Conservation (phyloP, 2,888 invertebrate species). For the Anoplius nigerrimus region DNA sequence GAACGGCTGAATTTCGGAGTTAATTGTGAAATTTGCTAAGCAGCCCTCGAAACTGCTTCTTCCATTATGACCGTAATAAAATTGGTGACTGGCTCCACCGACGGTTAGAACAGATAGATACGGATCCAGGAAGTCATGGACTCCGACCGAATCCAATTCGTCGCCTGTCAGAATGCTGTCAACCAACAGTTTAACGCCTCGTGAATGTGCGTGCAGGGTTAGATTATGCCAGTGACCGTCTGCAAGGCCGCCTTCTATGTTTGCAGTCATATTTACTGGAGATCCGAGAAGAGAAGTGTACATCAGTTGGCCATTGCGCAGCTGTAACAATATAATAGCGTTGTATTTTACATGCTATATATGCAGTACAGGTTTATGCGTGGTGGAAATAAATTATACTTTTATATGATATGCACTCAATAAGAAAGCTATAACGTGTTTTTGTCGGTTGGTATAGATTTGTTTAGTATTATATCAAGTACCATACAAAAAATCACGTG, state of each 20-base stretch:
- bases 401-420: too few relatives aligned
- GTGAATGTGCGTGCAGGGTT: slow-evolving; percentile 83
- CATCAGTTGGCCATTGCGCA: slow-evolving; percentile 84
- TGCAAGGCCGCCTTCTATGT: slow-evolving; percentile 78
- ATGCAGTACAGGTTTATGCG: too few relatives aligned
- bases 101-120: slow-evolving; percentile 88
- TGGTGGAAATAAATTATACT: neutral
- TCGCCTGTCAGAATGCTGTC: slow-evolving; percentile 86
- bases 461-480: too few relatives aligned
- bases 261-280: slow-evolving; percentile 88
- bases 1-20: slow-evolving; percentile 92
- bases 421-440: too few relatives aligned
- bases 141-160: slow-evolving; percentile 89
- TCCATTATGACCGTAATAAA: slow-evolving; percentile 77
- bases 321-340: slow-evolving; percentile 62
- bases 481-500: too few relatives aligned
- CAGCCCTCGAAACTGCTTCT: slow-evolving; percentile 90
- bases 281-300: slow-evolving; percentile 88
- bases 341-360: neutral
- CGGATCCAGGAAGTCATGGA: slow-evolving; percentile 94
- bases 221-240: slow-evolving; percentile 95
- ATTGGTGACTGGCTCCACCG: slow-evolving; percentile 84
- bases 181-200: slow-evolving; percentile 84
- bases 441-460: too few relatives aligned
- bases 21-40: slow-evolving; percentile 90